Evolutionary conservation across 2,888 invertebrate species (phyloP), one percentile per base, ranked within the genome.

Genomic region (Agriopis marginaria): DNA sequence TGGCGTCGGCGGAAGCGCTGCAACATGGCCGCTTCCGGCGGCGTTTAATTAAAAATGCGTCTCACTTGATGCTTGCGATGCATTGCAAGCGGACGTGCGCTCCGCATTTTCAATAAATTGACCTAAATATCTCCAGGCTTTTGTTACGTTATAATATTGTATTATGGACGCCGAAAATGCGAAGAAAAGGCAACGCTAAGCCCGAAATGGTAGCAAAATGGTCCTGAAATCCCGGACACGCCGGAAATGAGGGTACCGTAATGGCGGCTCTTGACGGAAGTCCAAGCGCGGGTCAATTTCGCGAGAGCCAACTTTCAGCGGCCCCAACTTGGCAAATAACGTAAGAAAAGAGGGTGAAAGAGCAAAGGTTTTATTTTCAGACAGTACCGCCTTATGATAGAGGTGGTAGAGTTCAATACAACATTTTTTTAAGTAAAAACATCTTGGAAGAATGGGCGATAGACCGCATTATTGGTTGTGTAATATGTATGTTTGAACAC

Each of bases 11-110:
- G 89, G 90, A 90, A 85, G 84, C 83, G 78, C 77, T 77, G 79
- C 82, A 89, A 91, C 89, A 92, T 91, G 91, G 92, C 89, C 87
- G 88, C 84, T 84, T 91, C 91, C 89, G 89, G 87, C 79, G 86
- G 86, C 85, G 89, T 92, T 92, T 93, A 93, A 93, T 93, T 92
- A 93, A 93, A 93, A 93, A 92, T 87, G 87, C 88, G 85, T 91
- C 89, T 91, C 89, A 90, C 89, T 91, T 90, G 86, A 88, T 86
- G 84, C 84, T 86, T 80, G 83, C 82, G 75, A 85, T 83, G 77
- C 79, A 76, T 75, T 77, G 71, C 71, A 73, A 77, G 81, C 78
- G 82, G 86, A 87, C 87, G 83, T 86, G 80, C 83, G 80, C 74
- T 58, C 76, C 72, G 76, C 68, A 78, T 79, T 75, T 78, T 73